Evolutionary conservation across 2,113 vertebrate species (phyloP).

Genomic region (Todiramphus chloris): DNA sequence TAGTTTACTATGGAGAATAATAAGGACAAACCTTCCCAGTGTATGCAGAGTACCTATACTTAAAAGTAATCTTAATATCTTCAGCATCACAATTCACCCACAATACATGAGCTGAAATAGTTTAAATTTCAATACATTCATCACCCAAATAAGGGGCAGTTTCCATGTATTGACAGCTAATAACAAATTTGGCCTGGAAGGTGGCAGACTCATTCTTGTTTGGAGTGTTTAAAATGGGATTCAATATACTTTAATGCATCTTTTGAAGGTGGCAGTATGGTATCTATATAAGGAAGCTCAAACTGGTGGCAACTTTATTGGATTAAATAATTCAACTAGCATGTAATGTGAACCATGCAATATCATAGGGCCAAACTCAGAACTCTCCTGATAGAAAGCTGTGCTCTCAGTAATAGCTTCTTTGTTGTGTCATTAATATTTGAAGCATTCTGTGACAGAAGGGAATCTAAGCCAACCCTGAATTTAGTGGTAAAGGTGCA

Average conservation of each 20-base stretch:
- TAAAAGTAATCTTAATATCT: not conserved
- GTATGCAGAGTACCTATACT: not conserved
- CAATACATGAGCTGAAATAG: not conserved
- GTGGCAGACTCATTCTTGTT: not conserved
- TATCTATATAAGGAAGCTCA: not conserved
- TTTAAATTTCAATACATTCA: not conserved
- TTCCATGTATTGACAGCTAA: not conserved
- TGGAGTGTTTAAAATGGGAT: not conserved
- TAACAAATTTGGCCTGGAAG: not conserved
- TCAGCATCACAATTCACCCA: not conserved
- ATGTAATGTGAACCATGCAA: not conserved
- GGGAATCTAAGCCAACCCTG: not conserved
- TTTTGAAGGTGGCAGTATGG: not conserved
- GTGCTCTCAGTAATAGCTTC: not conserved
- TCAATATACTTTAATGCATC: not conserved
- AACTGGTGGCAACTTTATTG: not conserved
- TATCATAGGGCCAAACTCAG: not conserved
- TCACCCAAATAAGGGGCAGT: not conserved
- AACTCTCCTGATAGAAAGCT: not conserved
- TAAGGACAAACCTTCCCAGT: not conserved
- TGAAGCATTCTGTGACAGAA: not conserved
- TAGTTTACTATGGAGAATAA: not conserved
- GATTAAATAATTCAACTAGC: conserved; percentile 6
- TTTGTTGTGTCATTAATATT: not conserved
- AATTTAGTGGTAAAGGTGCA: not conserved